phyloP scores from a whole-genome alignment of 2,888 invertebrate genomes.

The Sminthurides aquaticus region DNA sequence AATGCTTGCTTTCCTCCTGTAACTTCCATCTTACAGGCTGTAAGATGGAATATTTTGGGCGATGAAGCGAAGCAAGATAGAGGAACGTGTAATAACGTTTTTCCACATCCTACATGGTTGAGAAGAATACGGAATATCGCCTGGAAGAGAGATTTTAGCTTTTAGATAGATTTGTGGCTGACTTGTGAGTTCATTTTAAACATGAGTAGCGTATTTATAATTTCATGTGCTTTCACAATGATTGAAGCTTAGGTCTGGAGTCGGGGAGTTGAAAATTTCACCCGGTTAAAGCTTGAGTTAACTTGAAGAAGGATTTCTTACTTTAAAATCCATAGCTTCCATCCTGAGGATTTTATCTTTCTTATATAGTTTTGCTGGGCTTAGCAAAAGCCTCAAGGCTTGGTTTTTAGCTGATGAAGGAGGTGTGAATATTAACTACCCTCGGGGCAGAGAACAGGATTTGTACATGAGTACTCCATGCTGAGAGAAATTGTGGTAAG shows the following conservation, averaged over 20 bases:
- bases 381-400: background rate
- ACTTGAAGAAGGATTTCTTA: no score
- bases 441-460: background rate
- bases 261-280: no score
- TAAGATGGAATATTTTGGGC: background rate
- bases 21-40: background rate
- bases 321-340: no score
- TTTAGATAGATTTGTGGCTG: background rate
- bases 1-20: background rate
- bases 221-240: background rate
- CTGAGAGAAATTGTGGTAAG: background rate
- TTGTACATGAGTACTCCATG: no score
- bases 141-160: background rate
- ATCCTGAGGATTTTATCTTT: no score
- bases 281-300: no score
- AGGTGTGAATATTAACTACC: background rate
- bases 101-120: background rate
- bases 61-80: no score
- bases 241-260: no score
- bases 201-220: background rate
- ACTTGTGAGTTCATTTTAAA: background rate
- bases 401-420: background rate
- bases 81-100: no score
- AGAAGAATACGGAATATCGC: background rate
- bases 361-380: no score